A percentile compares a stretch with the other conserved stretches of the same genome.
Conservation (phyloP, 2,797 vertebrate species). For the Gadopsis bispinosus region DNA sequence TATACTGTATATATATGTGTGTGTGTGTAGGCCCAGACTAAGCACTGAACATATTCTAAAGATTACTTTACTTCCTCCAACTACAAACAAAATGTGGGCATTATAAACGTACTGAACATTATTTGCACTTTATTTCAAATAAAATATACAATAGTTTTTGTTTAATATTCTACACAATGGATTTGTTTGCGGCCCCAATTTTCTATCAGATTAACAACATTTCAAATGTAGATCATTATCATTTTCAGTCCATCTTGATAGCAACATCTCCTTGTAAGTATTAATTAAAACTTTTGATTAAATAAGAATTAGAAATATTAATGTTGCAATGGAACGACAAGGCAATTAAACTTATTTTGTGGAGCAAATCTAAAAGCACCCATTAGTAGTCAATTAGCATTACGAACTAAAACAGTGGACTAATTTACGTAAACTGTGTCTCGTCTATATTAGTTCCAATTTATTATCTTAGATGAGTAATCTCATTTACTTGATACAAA, state of each 20-base stretch:
- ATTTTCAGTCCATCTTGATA: not conserved
- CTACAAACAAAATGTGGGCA: not conserved
- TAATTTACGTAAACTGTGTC: not conserved
- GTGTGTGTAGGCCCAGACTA: not conserved
- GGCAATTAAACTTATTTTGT: not conserved
- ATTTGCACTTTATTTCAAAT: not conserved
- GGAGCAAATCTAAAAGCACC: not conserved
- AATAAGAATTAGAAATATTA: not conserved
- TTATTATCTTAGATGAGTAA: conserved; percentile 1
- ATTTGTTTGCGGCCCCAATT: conserved; percentile 9
- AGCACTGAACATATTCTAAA: conserved; percentile 7
- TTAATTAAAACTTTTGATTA: not conserved
- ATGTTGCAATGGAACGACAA: conserved; percentile 2
- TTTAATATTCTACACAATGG: not conserved
- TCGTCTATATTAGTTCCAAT: not conserved
- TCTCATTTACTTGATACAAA: conserved; percentile 34
- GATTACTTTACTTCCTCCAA: not conserved
- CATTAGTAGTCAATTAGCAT: not conserved
- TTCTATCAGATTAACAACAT: not conserved
- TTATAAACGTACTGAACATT: not conserved
- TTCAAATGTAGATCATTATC: not conserved
- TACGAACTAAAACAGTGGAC: not conserved
- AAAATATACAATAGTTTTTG: not conserved
- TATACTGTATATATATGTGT: too few relatives aligned
- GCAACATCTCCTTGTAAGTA: not conserved